Evolutionary conservation across 2,888 invertebrate genomes (phyloP), one percentile per base, ranked within the genome.

Genomic region (Mythimna albipuncta): DNA sequence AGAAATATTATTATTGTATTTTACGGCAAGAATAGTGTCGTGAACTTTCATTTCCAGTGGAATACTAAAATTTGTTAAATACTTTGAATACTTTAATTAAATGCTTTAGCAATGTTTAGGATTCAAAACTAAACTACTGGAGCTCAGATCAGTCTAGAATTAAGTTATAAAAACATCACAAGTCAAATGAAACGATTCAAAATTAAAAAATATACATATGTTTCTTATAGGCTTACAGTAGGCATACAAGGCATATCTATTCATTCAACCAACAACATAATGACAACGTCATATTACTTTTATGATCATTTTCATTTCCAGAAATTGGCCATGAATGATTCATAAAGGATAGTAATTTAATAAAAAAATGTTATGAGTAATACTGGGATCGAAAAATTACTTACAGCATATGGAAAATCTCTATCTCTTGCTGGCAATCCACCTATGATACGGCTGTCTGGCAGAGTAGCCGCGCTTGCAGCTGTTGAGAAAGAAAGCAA

Each of bases 381-480:
- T 44, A n/a, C 0, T 13, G 1, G 1, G 2, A 52, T 52, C 0
- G 2, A 2, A 54, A 44, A 47, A 52, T 26, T 44, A 80, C 76
- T 72, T 75, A 82, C 82, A 72, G 70, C 67, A 35, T 72, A 82
- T 11, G 72, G 77, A 52, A 83, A 82, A 10, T 73, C 58, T n/a
- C 59, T 62, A 47, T 61, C 65, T 0, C 10, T 5, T n/a, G 83
- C 70, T 35, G 16, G 0, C 13, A 2, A n/a, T 21, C 77, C 83
- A 35, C 54, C 64, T 9, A 66, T 38, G 9, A 82, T 75, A 38
- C 83, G 71, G 47, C 11, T 38, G 0, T 26, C 35, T 1, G 16
- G 13, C 1, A 63, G 44, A 11, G 19, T 55, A 0, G 71, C 41
- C 1, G 80, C 69, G 0, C 2, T 71, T 32, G 67, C 73, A 13